phyloP scores from a whole-genome alignment of 2,888 invertebrate genomes.

The Orchestes rusci region DNA sequence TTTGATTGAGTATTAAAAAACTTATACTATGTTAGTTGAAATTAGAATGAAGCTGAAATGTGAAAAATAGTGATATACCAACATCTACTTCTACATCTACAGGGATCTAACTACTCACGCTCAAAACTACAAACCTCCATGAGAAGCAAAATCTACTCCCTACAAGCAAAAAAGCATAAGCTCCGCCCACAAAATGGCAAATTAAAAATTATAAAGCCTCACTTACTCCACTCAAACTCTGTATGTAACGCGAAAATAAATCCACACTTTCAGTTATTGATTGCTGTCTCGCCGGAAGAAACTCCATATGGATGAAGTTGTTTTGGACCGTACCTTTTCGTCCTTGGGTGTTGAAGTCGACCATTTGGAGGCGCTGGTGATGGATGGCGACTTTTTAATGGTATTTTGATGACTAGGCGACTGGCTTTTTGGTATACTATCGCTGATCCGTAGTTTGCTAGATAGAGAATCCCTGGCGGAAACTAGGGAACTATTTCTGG shows the following conservation, averaged over 20 bases:
- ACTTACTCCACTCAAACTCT: constrained; percentile 41
- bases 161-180: constrained; percentile 13
- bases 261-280: constrained; percentile 33
- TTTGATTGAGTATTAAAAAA: too few species aligned
- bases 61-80: too few species aligned
- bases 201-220: constrained; percentile 37
- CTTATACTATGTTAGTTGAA: too few species aligned
- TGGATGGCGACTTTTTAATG: constrained; percentile 33
- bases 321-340: constrained; percentile 65
- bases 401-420: constrained; percentile 22
- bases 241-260: constrained; percentile 38
- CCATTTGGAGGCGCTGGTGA: too few species aligned
- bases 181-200: constrained; percentile 13
- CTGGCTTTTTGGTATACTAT: constrained; percentile 45
- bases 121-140: constrained; percentile 13
- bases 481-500: constrained; percentile 41
- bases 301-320: constrained; percentile 56
- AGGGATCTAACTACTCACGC: constrained; percentile 12
- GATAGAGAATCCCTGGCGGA: constrained; percentile 47
- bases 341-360: constrained; percentile 25
- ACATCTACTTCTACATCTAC: too few species aligned
- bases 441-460: constrained; percentile 47
- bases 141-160: constrained; percentile 15
- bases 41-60: too few species aligned
- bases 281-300: constrained; percentile 54